Conservation (phyloP, 2,888 invertebrate genomes). For the Xestia ashworthii region DNA sequence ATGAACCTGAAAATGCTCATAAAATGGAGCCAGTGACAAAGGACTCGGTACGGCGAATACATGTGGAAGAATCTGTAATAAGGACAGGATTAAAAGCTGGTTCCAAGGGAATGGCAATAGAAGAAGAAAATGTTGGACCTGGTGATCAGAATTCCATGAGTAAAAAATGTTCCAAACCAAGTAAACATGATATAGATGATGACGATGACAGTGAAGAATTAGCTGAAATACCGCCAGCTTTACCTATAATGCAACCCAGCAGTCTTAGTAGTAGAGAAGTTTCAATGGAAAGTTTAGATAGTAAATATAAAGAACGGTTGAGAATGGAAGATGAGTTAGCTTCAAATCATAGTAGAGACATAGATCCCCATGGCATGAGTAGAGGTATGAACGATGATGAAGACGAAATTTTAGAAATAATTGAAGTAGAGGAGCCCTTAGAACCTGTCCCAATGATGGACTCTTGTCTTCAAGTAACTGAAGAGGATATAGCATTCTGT, state of each 20-base stretch:
- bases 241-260: constrained; percentile 94
- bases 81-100: constrained; percentile 91
- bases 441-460: constrained; percentile 97
- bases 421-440: constrained; percentile 94
- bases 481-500: constrained; percentile 97
- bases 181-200: constrained; percentile 91
- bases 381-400: constrained; percentile 85
- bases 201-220: constrained; percentile 95
- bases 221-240: constrained; percentile 95
- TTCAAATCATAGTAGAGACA: constrained; percentile 90
- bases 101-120: constrained; percentile 87
- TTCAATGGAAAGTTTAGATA: constrained; percentile 95
- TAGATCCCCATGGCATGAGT: constrained; percentile 87
- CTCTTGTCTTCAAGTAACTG: constrained; percentile 96
- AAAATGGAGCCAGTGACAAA: constrained; percentile 87
- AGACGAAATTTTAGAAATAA: constrained; percentile 94
- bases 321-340: constrained; percentile 90
- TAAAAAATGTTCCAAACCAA: constrained; percentile 79
- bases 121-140: constrained; percentile 87
- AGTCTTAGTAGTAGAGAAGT: constrained; percentile 94
- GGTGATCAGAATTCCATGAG: constrained; percentile 74
- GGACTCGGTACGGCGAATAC: constrained; percentile 89
- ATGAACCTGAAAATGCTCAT: constrained; percentile 79
- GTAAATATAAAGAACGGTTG: constrained; percentile 93
- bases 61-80: constrained; percentile 91